phyloP scores from a whole-genome alignment of 2,797 vertebrate species.

The Gambelia wislizenii region DNA sequence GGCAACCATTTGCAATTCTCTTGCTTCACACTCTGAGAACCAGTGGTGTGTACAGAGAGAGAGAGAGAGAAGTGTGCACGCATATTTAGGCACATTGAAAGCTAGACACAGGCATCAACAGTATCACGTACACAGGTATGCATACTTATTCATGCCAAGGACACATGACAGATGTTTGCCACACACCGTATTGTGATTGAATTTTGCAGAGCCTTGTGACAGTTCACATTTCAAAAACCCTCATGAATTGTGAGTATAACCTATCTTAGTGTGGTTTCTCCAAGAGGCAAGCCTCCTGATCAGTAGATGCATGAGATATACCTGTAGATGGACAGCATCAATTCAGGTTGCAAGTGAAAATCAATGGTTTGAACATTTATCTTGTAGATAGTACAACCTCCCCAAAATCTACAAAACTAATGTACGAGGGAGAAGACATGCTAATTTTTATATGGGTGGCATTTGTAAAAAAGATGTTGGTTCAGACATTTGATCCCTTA shows the following conservation, averaged over 20 bases:
- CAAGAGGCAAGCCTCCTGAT: not conserved
- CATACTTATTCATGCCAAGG: constrained; percentile 34
- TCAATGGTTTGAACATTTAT: not conserved
- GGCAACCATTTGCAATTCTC: not conserved
- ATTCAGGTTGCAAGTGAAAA: not conserved
- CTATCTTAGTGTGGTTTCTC: not conserved
- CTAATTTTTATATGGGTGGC: not conserved
- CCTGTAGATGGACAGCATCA: not conserved
- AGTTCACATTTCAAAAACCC: not conserved
- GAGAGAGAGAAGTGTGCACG: not conserved
- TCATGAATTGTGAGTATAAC: not conserved
- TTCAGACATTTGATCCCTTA: not conserved
- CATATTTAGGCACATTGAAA: constrained; percentile 36
- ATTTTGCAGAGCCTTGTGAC: not conserved
- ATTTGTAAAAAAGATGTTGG: not conserved
- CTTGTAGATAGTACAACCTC: not conserved
- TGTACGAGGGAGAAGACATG: not conserved
- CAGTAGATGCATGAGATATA: not conserved
- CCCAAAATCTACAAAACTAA: no score
- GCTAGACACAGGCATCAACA: constrained; percentile 10
- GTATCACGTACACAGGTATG: not conserved
- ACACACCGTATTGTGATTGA: not conserved
- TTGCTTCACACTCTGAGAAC: constrained; percentile 9
- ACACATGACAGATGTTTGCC: constrained; percentile 26
- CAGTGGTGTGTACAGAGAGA: not conserved